Evolutionary conservation across 2,113 vertebrate genomes (phyloP), one percentile per base, ranked within the genome.

Genomic region (Gopherus flavomarginatus): DNA sequence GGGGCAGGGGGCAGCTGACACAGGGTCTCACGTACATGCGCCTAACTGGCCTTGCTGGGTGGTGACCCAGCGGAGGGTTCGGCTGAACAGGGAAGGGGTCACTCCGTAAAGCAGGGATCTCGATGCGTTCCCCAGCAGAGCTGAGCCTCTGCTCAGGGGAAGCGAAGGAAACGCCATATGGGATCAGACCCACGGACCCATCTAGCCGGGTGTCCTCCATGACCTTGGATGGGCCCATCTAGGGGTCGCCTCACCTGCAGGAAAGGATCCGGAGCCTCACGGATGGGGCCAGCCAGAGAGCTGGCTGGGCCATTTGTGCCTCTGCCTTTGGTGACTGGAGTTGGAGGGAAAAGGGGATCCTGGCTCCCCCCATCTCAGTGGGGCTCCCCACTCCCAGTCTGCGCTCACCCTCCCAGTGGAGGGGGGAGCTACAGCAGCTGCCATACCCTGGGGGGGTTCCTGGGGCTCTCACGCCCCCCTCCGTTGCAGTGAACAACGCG

Each of bases 401-500:
- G 65, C 2, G 17, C 62, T 65, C 31, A 10, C 10, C 24, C 24
- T 26, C 22, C 12, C 27, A 59, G 26, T 6, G 26, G 26, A 59
- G 1, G 29, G 6, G 35, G 62, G 62, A 42, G 38, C n/a, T 75
- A 26, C n/a, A 75, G 72, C n/a, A 42, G 17, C n/a, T 44, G 38
- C 38, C 5, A 24, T 21, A 26, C 2, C 11, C 19, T 42, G 72
- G 8, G 38, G 22, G 22, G 72, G 38, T 24, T 35, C 42, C 42
- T 13, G 21, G 21, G 22, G 9, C 38, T 44, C n/a, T 26, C 38
- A 3, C 14, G 1, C 42, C 42, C 42, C 72, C 42, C 17, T 19
- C 47, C 8, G 14, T 80, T 94, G 21, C 35, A 98, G 97, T 98
- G 89, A 98, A 94, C 95, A 98, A 98, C 54, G 98, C 98, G 6